These are phyloP conservation scores for Ashinkailepas kermadecensis DNA, from an alignment of 2,888 invertebrate species.

Conservation along the genomic window DNA sequence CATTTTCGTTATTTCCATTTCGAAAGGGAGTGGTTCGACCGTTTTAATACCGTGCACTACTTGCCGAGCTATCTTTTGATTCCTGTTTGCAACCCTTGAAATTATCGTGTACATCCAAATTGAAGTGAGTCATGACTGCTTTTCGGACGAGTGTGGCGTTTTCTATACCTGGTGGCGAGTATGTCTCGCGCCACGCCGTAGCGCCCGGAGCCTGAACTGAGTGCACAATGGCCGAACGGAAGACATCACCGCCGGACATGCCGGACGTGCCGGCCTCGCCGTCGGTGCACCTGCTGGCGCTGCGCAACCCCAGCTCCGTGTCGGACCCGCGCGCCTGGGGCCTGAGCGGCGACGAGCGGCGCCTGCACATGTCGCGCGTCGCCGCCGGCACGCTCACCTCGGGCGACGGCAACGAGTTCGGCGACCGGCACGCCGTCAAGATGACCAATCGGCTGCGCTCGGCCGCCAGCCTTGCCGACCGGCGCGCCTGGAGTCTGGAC, in stretches of 20 bases:
- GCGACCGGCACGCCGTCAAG: slow-evolving; percentile 1
- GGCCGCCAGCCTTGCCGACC: neutral
- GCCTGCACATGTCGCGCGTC: slow-evolving; percentile 2
- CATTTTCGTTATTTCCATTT: no score
- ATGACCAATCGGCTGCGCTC: slow-evolving; percentile 6
- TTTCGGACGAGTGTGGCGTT: no score
- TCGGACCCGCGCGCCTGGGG: slow-evolving; percentile 14
- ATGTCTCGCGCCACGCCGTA: no score
- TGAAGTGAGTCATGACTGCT: no score
- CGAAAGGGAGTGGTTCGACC: no score
- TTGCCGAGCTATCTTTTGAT: no score
- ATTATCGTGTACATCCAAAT: no score
- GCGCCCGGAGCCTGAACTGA: no score
- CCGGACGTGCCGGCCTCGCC: neutral
- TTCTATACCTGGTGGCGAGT: no score
- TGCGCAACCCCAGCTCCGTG: neutral
- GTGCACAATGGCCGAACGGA: no score
- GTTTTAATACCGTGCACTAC: no score
- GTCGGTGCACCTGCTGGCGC: neutral
- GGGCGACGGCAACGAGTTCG: neutral
- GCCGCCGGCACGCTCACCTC: neutral
- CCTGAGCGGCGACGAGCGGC: slow-evolving; percentile 9
- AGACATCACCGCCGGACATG: neutral
- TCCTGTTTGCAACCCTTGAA: no score
- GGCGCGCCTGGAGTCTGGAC: slow-evolving; percentile 11